Base-by-base conservation (phyloP, 2,113 vertebrate species). In the Zosterops hypoxanthus region DNA sequence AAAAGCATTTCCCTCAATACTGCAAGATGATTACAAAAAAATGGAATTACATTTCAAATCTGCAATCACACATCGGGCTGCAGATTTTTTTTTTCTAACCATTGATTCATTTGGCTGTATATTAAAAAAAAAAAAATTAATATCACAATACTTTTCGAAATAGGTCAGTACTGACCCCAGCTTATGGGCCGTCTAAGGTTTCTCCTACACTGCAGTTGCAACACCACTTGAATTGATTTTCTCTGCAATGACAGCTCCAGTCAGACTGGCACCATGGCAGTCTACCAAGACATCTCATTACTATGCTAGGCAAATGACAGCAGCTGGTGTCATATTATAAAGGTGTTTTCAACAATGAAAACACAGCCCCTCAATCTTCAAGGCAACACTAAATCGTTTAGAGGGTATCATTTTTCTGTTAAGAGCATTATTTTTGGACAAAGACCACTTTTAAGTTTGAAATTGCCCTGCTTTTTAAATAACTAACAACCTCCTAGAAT, bases 231-330 rank as follows among this genome's bases (percentile, higher is more conserved):
- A 98, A 99, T 99, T 99, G 99, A 99, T 99, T 99, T 99, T 98
- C 98, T 98, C 98, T 98, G 98, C 97, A 98, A 98, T 98, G 98
- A 98, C 98, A 99, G 98, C 98, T 98, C 99, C 98, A 98, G 99
- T 98, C 99, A 98, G 99, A 96, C 99, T 98, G 99, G 99, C 99
- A 99, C 99, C 98, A 98, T 96, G 76, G 95, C 97, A 95, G 95
- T 97, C 96, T 97, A 97, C 98, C 96, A 96, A 95, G 97, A 97
- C 94, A 82, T 97, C 98, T 98, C 98, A 97, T 98, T 97, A 98
- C 97, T 98, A 97, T 96, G 94, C 97, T 97, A 95, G 97, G 98
- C 97, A 97, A 98, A 98, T 97, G 98, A 98, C 98, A 98, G 98
- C 96, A 95, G 97, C 97, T 96, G 98, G 99, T 99, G 98, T 99